phyloP scores from a whole-genome alignment of 2,888 invertebrate genomes.

The Himalopsyche tibetana region DNA sequence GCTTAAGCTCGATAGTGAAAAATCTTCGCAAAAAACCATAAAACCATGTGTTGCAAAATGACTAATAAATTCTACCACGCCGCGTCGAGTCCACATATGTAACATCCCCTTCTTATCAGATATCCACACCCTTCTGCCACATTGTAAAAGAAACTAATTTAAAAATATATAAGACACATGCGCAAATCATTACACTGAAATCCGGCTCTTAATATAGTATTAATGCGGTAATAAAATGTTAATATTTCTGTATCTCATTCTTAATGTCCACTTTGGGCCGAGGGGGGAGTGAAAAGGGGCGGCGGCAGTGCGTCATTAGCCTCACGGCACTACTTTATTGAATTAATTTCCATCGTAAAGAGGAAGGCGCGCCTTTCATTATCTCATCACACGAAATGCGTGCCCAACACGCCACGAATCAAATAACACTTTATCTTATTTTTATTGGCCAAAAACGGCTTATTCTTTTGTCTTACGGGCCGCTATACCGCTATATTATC shows the following conservation, averaged over 20 bases:
- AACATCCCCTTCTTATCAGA: slow-evolving; percentile 13
- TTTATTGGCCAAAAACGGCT: slow-evolving; percentile 60
- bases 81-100: neutral
- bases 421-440: slow-evolving; percentile 64
- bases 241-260: slow-evolving; percentile 63
- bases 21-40: neutral
- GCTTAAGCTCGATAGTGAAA: neutral
- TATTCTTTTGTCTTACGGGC: slow-evolving; percentile 9
- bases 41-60: neutral
- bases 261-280: slow-evolving; percentile 61
- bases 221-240: slow-evolving; percentile 64
- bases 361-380: slow-evolving; percentile 64
- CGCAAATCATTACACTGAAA: slow-evolving; percentile 10
- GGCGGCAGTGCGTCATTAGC: slow-evolving; percentile 39
- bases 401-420: slow-evolving; percentile 62
- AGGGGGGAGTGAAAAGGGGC: slow-evolving; percentile 46
- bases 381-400: slow-evolving; percentile 61
- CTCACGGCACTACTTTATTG: slow-evolving; percentile 58
- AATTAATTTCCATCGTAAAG: slow-evolving; percentile 63
- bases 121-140: slow-evolving; percentile 22
- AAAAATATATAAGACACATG: slow-evolving; percentile 40
- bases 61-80: neutral
- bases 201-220: slow-evolving; percentile 62
- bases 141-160: slow-evolving; percentile 34
- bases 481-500: slow-evolving; percentile 2